These are phyloP conservation scores for Acleris sparsana DNA, from an alignment of 2,888 invertebrate genomes.

Conservation along the genomic window DNA sequence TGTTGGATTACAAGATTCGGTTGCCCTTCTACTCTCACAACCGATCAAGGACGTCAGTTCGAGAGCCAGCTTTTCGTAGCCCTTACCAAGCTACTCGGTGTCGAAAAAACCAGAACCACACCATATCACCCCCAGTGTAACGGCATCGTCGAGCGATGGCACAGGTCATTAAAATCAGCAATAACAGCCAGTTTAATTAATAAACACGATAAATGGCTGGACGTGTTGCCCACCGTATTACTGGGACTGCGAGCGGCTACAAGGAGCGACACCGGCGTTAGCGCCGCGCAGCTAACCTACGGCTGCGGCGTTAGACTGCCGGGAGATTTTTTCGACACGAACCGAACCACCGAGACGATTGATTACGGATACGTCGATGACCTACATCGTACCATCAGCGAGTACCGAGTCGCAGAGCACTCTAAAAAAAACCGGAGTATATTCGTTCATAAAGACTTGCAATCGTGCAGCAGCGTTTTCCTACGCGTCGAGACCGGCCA, in stretches of 20 bases:
- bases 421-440: too few relatives aligned
- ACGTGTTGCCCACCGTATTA: constrained; percentile 19
- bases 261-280: constrained; percentile 11
- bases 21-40: constrained; percentile 25
- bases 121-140: not conserved
- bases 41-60: constrained; percentile 38
- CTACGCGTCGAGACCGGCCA: too few relatives aligned
- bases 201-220: constrained; percentile 3
- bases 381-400: too few relatives aligned
- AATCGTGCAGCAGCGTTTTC: too few relatives aligned
- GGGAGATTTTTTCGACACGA: too few relatives aligned
- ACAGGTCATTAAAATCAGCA: too few relatives aligned
- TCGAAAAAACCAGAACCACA: constrained; percentile 14
- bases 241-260: constrained; percentile 24
- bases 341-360: too few relatives aligned
- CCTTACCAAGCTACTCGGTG: constrained; percentile 1
- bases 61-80: constrained; percentile 20
- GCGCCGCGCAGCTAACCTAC: constrained; percentile 22
- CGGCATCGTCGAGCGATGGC: too few relatives aligned
- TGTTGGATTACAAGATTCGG: constrained; percentile 37
- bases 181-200: too few relatives aligned
- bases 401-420: too few relatives aligned
- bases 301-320: constrained; percentile 14
- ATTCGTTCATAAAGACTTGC: too few relatives aligned
- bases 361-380: too few relatives aligned